Percentiles rank a stretch among this genome's conserved stretches.
phyloP scores from a whole-genome alignment of 1,140 invertebrate genomes.

The Zaprionus capensis region DNA sequence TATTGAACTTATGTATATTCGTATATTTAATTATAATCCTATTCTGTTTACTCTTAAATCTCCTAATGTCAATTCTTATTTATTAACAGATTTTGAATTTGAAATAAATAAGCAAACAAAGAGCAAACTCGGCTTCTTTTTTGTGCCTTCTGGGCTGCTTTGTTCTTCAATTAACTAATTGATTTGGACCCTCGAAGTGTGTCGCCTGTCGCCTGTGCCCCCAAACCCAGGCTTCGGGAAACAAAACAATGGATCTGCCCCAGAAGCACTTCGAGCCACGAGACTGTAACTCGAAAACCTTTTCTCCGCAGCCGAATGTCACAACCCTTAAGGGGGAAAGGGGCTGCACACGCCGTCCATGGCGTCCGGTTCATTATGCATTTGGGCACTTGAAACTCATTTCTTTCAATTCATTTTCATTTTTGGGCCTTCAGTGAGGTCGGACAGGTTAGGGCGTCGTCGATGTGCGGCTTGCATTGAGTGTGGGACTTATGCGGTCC shows the following conservation, averaged over 20 bases:
- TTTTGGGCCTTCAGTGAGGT: conserved; percentile 35
- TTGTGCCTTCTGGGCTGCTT: conserved; percentile 40
- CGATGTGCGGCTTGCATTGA: conserved; percentile 78
- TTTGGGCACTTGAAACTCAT: conserved; percentile 71
- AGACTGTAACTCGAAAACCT: conserved; percentile 50
- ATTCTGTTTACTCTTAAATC: too few relatives aligned
- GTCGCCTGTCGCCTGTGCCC: conserved; percentile 54
- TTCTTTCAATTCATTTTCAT: conserved; percentile 64
- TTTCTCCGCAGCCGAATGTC: conserved; percentile 61
- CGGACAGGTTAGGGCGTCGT: conserved; percentile 28
- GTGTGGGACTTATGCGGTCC: conserved; percentile 74
- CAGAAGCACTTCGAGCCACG: conserved; percentile 50
- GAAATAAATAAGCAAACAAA: conserved; percentile 13
- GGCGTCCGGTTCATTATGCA: conserved; percentile 75
- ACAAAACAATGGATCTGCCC: conserved; percentile 57
- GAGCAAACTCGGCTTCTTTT: not conserved
- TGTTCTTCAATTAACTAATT: conserved; percentile 80
- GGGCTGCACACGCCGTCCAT: conserved; percentile 51
- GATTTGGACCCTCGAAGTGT: conserved; percentile 75
- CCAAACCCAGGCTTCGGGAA: conserved; percentile 26
- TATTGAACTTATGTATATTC: too few relatives aligned
- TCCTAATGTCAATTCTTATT: not conserved
- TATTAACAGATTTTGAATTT: not conserved
- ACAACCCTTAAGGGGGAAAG: conserved; percentile 62
- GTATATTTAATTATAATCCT: too few relatives aligned